Evolutionary conservation across 2,113 vertebrate genomes (phyloP), one percentile per base, ranked within the genome.

Genomic region (Amia ocellicauda): DNA sequence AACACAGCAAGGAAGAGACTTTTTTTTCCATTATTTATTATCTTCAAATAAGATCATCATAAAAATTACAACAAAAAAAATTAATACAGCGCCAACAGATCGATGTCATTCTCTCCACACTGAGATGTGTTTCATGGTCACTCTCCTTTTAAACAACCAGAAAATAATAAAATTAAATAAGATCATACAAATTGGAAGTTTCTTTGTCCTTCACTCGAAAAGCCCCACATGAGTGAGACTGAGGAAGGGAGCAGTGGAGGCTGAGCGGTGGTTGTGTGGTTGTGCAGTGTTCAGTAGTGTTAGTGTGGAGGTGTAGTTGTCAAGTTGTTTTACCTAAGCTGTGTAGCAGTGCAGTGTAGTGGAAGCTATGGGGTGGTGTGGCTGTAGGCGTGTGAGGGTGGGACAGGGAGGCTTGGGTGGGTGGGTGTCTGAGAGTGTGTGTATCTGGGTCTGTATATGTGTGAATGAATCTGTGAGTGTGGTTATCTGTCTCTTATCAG

Each of bases 401-500:
- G n/a, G n/a, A n/a, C n/a, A n/a, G 43, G 14, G 45, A 19, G 28
- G 17, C 17, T 1, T 50, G 20, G n/a, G n/a, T n/a, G n/a, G n/a
- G n/a, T 17, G 47, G 4, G 47, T 50, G 47, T 36, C 4, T 36
- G 31, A 3, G 31, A 5, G 29, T n/a, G 56, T 63, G 1, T 72
- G 20, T 45, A 36, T 29, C 16, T 27, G 45, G 19, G 20, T 27
- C 28, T 29, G 50, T 22, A 10, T 26, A 41, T 14, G 42, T 7
- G 27, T 31, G 16, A 27, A n/a, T 41, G 10, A 53, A 36, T 56
- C 62, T 71, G 66, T 84, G 76, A 74, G 76, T 81, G 67, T 71
- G n/a, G n/a, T 80, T 71, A 77, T 76, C 73, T 71, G 76, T 75
- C 75, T 83, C 74, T 74, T 70, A 64, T 73, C 72, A 75, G 80